Evolutionary conservation across 2,113 vertebrate species (phyloP), one percentile per base, ranked within the genome.

Genomic region (Psophia crepitans): DNA sequence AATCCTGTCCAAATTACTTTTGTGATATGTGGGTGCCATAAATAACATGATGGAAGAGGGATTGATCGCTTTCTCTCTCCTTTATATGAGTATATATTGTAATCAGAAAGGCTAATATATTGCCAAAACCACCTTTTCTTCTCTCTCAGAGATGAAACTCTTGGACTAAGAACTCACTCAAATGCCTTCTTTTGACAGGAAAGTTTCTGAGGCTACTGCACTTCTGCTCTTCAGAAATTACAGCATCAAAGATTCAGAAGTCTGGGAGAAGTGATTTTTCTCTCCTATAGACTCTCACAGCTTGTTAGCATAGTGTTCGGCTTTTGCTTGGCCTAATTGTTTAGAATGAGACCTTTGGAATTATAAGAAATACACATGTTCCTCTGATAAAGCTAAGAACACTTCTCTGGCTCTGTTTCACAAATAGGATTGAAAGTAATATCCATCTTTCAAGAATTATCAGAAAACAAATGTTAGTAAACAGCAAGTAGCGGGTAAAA

Each of bases 401-500:
- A 87, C 80, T 95, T 93, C 35, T 93, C n/a, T 91, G 84, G 24
- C 9, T 83, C 63, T 81, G 39, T 96, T 93, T 66, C 77, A 95
- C 56, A 95, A 70, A 89, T 77, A 85, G 5, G 58, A 74, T 68
- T 96, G 84, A 94, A 95, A 86, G 32, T 69, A 79, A 84, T 93
- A 93, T 95, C 22, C 83, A 90, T 91, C 84, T 97, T 96, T 95
- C n/a, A 92, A 95, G 51, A 12, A 53, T 84, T 93, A 95, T 95
- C 54, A 96, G 66, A 96, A 97, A 93, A 89, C 9, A 96, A 95
- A 78, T 78, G 83, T 92, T 94, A 73, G 44, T 95, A 94, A 96
- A 84, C 54, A 97, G n/a, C 0, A 1, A n/a, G 79, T 76, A 96
- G 27, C 7, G 24, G 68, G 32, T 81, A 96, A 93, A n/a, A 58